Evolutionary conservation across 2,888 invertebrate species (phyloP), one percentile per base, ranked within the genome.

Genomic region (Entomobrya proxima): DNA sequence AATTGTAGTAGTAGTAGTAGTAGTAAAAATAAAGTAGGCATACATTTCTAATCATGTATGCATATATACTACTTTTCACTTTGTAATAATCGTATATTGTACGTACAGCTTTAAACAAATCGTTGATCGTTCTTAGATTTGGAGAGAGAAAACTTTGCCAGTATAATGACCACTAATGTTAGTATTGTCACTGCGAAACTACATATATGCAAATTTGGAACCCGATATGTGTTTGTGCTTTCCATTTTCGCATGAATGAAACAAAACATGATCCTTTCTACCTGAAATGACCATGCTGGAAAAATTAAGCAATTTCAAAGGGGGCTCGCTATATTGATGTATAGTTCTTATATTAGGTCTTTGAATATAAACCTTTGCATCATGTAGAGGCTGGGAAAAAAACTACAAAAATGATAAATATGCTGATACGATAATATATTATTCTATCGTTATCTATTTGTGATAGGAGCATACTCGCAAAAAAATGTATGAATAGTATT

Each of bases 391-490:
- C 32, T 32, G 32, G 61, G 18, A 32, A 61, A 30, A 61, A n/a
- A n/a, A n/a, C n/a, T 32, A 18, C 30, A 2, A 30, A 32, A 9
- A 5, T 32, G 61, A 61, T 30, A 61, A 1, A 50, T n/a, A n/a
- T n/a, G n/a, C 61, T 61, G 61, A 32, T 61, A 58, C n/a, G n/a
- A n/a, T 58, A 58, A 58, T 58, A 61, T 32, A 61, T 61, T 61
- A 47, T 47, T 15, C 2, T 55, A 55, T n/a, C n/a, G 55, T 55
- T 27, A 61, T 61, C 61, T 61, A n/a, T n/a, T n/a, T n/a, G n/a
- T 32, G 32, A 61, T 61, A n/a, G 61, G 32, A 32, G 32, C 18
- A 32, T 61, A 7, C 30, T 32, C 32, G 27, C 32, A 61, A 61
- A 61, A 32, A 61, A 5, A 58, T 27, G 15, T 30, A 1, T 32